Conservation (phyloP, 64 coral and sea anemone genomes). For the Dendrophyllia cribrosa region DNA sequence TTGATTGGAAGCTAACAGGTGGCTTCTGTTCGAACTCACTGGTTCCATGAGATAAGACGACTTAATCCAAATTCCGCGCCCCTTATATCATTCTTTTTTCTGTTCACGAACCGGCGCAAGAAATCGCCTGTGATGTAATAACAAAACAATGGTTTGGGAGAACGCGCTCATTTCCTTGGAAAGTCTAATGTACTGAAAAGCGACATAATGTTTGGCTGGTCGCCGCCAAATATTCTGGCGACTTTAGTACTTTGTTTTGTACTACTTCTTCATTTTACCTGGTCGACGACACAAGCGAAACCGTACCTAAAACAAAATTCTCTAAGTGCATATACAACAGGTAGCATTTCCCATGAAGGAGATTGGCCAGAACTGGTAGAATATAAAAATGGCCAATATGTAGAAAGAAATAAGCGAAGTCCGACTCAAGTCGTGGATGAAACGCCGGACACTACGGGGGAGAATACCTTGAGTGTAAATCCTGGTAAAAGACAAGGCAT, state of each 20-base stretch:
- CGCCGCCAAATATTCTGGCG: constrained; percentile 80
- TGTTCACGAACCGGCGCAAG: constrained; percentile 56
- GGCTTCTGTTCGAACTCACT: constrained; percentile 46
- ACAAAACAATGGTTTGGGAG: constrained; percentile 77
- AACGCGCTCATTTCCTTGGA: constrained; percentile 64
- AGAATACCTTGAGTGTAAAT: constrained; percentile 13
- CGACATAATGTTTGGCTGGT: constrained; percentile 92
- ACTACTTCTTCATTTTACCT: constrained; percentile 26
- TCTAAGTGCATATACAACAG: constrained; percentile 51
- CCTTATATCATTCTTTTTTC: constrained; percentile 78
- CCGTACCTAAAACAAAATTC: constrained; percentile 66
- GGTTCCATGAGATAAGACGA: constrained; percentile 79
- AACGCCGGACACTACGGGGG: not conserved
- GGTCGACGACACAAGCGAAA: constrained; percentile 63
- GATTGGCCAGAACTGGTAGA: constrained; percentile 53
- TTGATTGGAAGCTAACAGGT: constrained; percentile 79
- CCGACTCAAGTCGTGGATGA: constrained; percentile 46
- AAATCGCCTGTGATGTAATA: constrained; percentile 92
- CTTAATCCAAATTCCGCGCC: constrained; percentile 82
- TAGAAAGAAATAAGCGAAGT: constrained; percentile 58
- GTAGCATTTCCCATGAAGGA: constrained; percentile 38
- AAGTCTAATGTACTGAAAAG: constrained; percentile 87
- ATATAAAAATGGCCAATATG: constrained; percentile 33
- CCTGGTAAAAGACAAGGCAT: constrained; percentile 62
- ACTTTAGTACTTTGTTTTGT: constrained; percentile 63